phyloP scores from a whole-genome alignment of 1,140 invertebrate species.

The Trichonephila clavata region DNA sequence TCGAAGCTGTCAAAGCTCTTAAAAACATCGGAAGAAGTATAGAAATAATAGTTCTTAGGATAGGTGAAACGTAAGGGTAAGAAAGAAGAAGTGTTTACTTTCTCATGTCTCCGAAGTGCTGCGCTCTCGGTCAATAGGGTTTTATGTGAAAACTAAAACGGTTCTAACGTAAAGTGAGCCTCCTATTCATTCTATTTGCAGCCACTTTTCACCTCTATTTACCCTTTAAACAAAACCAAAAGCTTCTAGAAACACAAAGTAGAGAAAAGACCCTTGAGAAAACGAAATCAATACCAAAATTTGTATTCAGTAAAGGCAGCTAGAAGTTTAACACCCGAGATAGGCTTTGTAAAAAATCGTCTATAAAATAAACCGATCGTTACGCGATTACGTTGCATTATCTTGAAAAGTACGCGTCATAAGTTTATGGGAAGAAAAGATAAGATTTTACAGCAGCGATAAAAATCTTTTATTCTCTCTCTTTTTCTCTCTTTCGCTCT shows the following conservation, averaged over 20 bases:
- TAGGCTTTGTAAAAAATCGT: constrained; percentile 28
- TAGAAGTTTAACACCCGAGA: constrained; percentile 26
- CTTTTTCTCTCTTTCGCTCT: background rate
- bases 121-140: constrained; percentile 2
- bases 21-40: background rate
- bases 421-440: constrained; percentile 65
- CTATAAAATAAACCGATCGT: constrained; percentile 59
- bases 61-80: background rate
- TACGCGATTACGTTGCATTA: constrained; percentile 44
- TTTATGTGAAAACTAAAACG: constrained; percentile 26
- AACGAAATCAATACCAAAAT: constrained; percentile 45
- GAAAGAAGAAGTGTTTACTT: constrained; percentile 27
- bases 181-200: constrained; percentile 16
- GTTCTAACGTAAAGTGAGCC: constrained; percentile 30
- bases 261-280: constrained; percentile 32
- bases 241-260: constrained; percentile 11
- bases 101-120: constrained; percentile 19
- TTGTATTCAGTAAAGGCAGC: constrained; percentile 47
- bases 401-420: constrained; percentile 56
- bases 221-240: constrained; percentile 38
- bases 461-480: constrained; percentile 58
- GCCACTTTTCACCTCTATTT: constrained; percentile 43
- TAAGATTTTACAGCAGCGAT: constrained; percentile 58
- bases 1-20: background rate
- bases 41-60: background rate